These are phyloP conservation scores for Eurypyga helias DNA, from an alignment of 2,113 vertebrate genomes.

Conservation along the genomic window DNA sequence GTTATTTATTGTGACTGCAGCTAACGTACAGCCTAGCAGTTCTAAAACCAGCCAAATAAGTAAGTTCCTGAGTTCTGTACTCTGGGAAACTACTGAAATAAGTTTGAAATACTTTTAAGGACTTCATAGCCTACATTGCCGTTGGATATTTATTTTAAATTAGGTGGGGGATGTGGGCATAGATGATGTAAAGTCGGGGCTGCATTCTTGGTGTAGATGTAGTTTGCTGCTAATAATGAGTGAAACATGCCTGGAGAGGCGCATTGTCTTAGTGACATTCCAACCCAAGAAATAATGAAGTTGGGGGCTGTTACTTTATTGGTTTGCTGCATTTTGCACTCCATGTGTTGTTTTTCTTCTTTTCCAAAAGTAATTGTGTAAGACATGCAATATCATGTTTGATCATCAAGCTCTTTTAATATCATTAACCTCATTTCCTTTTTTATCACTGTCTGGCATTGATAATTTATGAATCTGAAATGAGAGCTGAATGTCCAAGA, in stretches of 20 bases:
- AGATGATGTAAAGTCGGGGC: background rate
- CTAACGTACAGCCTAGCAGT: background rate
- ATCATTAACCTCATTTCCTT: background rate
- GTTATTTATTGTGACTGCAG: background rate
- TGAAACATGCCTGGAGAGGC: background rate
- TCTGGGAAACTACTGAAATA: background rate
- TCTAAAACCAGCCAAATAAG: background rate
- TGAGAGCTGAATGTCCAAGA: background rate
- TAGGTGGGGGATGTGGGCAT: fast-evolving
- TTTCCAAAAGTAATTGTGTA: background rate
- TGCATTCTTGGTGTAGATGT: background rate
- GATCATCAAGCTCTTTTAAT: background rate
- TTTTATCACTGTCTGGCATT: background rate
- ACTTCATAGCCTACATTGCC: background rate
- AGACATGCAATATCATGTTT: background rate
- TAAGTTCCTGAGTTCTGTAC: background rate
- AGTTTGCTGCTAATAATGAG: background rate
- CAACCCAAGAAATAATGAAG: background rate
- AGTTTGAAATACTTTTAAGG: background rate
- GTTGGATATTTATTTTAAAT: background rate
- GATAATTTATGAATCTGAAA: background rate
- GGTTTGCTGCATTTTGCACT: background rate
- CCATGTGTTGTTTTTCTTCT: background rate
- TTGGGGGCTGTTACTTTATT: background rate
- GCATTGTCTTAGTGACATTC: background rate